A percentile compares a stretch with the other conserved stretches of the same genome.
phyloP scores from a whole-genome alignment of 2,113 vertebrate genomes.

The Pholis gunnellus region DNA sequence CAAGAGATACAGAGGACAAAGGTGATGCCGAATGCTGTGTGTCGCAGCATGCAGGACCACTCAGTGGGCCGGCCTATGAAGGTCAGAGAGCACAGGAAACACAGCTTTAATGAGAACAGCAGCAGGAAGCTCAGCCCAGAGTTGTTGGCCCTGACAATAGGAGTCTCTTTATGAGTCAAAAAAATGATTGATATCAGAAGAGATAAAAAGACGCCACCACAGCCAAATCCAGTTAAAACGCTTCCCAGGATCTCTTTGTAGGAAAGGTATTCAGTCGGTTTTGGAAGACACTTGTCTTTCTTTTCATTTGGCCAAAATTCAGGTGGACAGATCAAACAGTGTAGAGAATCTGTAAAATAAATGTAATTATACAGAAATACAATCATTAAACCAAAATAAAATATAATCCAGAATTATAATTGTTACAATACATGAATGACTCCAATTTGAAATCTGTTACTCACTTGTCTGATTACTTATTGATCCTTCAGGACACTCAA shows the following conservation, averaged over 20 bases:
- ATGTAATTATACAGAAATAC: not conserved
- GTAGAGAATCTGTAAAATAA: conserved; percentile 64
- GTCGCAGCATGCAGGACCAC: conserved; percentile 79
- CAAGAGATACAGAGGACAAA: conserved; percentile 78
- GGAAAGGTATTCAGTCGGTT: conserved; percentile 75
- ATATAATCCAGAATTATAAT: not conserved
- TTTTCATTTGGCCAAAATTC: conserved; percentile 76
- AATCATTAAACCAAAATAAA: not conserved
- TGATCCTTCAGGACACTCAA: conserved; percentile 78
- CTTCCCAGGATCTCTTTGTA: conserved; percentile 73
- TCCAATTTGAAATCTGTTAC: not conserved
- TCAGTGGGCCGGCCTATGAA: conserved; percentile 66
- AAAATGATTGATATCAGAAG: conserved; percentile 63
- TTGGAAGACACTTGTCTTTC: conserved; percentile 67
- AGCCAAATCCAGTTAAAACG: conserved; percentile 65
- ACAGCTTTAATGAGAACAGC: conserved; percentile 71
- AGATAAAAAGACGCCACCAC: conserved; percentile 66
- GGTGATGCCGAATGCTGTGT: conserved; percentile 76
- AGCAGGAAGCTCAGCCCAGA: conserved; percentile 77
- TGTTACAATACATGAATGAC: not conserved
- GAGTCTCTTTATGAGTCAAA: conserved; percentile 69
- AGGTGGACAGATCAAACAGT: conserved; percentile 65
- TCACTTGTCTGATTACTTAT: conserved; percentile 81
- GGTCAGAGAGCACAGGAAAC: conserved; percentile 73
- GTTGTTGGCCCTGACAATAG: conserved; percentile 73